These are phyloP conservation scores for Drosophila sp. DNA, from an alignment of 1,140 invertebrate genomes.

Conservation along the genomic window DNA sequence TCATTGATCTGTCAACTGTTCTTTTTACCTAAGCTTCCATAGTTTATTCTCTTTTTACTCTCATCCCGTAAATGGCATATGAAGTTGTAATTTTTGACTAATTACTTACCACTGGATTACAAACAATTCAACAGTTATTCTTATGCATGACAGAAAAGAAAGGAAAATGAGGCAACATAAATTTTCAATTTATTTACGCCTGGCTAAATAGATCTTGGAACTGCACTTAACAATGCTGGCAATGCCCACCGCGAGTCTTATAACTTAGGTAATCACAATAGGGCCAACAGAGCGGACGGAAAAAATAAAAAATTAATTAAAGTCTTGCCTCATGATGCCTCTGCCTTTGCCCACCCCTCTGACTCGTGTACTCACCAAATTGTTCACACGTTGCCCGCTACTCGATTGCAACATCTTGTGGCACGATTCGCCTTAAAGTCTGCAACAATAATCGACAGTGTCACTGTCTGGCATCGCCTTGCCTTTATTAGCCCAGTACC, in stretches of 20 bases:
- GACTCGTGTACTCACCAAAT: slow-evolving; percentile 11
- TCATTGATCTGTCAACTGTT: neutral
- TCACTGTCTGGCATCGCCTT: neutral
- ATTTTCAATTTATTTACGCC: slow-evolving; percentile 69
- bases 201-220: slow-evolving; percentile 31
- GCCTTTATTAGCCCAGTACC: neutral
- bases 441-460: slow-evolving; percentile 44
- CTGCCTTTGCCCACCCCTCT: neutral
- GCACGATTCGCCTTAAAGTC: slow-evolving; percentile 56
- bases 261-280: slow-evolving; percentile 60
- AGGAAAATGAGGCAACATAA: slow-evolving; percentile 46
- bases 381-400: slow-evolving; percentile 73
- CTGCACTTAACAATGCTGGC: slow-evolving; percentile 44
- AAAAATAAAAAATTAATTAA: slow-evolving; percentile 78
- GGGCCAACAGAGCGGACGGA: slow-evolving; percentile 29
- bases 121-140: slow-evolving; percentile 24
- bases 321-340: slow-evolving; percentile 31
- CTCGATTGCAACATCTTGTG: slow-evolving; percentile 57
- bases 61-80: slow-evolving; percentile 43
- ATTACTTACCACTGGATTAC: slow-evolving; percentile 47
- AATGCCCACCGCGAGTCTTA: slow-evolving; percentile 72
- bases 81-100: slow-evolving; percentile 57
- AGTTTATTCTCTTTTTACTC: neutral
- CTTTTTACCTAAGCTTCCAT: neutral
- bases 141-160: slow-evolving; percentile 24